These are phyloP conservation scores for Pongo abelii DNA, from an alignment of 2,113 vertebrate genomes.

Conservation along the genomic window DNA sequence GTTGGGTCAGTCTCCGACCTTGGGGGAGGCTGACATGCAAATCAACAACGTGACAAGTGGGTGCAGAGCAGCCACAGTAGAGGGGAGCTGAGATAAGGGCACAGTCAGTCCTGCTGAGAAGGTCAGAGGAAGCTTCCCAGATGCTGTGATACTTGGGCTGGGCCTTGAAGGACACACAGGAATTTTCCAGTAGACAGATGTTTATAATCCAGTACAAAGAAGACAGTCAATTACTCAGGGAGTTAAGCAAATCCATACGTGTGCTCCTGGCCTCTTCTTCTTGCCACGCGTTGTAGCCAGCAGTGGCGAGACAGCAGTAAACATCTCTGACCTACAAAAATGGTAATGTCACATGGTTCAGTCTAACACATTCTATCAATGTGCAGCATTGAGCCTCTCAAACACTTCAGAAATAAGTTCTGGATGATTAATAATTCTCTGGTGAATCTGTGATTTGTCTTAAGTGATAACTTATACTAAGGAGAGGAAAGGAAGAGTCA, in stretches of 20 bases:
- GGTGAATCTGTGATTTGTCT: neutral
- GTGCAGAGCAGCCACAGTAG: neutral
- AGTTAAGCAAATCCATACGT: no score
- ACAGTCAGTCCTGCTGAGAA: neutral
- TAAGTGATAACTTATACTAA: neutral
- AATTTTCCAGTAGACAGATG: neutral
- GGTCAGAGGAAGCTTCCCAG: neutral
- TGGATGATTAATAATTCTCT: neutral
- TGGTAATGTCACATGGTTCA: neutral
- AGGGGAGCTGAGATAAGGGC: neutral
- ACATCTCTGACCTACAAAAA: neutral
- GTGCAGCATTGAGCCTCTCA: no score
- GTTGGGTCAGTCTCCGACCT: no score
- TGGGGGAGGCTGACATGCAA: no score
- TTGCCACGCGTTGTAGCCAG: neutral
- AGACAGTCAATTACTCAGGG: neutral
- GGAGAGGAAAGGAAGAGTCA: neutral
- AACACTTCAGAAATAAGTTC: neutral
- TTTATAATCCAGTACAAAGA: neutral
- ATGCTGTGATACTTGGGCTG: neutral
- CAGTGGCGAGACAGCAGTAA: neutral
- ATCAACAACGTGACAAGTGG: neutral
- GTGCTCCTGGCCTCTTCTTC: neutral
- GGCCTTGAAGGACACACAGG: neutral
- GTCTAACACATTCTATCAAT: neutral